Conservation (phyloP, 2,797 vertebrate genomes). For the Anomalospiza imberbis region DNA sequence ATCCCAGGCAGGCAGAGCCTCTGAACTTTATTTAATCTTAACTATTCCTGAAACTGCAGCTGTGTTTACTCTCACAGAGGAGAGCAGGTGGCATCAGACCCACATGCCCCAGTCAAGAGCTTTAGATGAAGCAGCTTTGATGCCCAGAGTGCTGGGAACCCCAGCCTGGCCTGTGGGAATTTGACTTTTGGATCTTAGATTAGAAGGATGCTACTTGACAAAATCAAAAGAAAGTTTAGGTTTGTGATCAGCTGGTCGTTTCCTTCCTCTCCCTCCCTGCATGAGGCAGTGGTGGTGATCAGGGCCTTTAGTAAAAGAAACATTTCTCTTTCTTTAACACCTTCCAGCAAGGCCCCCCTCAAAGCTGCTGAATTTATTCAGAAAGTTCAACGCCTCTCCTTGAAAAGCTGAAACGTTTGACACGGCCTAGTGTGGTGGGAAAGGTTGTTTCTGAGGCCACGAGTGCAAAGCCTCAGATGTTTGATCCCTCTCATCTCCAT, state of each 20-base stretch:
- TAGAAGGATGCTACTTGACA: neutral
- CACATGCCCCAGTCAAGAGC: neutral
- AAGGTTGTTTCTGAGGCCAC: neutral
- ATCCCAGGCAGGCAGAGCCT: neutral
- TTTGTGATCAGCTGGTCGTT: neutral
- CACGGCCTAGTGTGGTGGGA: fast-evolving
- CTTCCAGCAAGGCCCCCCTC: neutral
- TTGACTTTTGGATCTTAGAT: neutral
- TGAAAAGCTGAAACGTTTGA: neutral
- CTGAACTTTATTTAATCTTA: neutral
- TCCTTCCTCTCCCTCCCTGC: neutral
- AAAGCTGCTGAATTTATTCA: neutral
- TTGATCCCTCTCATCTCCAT: neutral
- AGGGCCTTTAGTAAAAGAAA: neutral
- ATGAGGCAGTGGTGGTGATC: neutral
- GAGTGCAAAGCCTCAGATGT: neutral
- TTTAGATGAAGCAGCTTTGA: neutral
- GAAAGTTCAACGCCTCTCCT: fast-evolving
- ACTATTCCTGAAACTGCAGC: neutral
- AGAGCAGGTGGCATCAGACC: neutral
- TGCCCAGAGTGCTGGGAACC: neutral
- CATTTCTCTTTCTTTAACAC: neutral
- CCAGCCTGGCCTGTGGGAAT: neutral
- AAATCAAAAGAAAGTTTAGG: neutral
- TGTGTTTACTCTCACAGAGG: neutral